Base-by-base conservation (phyloP, 2,797 vertebrate genomes). In the Hydrolagus colliei region DNA sequence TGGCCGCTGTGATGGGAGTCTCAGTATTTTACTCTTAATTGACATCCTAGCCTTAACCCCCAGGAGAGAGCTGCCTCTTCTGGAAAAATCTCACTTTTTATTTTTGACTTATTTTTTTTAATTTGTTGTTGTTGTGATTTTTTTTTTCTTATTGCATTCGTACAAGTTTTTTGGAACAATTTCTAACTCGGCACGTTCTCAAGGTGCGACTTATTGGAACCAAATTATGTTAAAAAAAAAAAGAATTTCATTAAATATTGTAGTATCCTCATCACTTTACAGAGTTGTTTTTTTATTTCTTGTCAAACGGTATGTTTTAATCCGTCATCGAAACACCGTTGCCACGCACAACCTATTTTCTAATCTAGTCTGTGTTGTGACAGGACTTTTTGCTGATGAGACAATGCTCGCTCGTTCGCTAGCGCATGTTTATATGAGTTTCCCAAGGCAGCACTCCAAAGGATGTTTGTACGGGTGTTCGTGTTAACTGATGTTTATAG, bases 191-290 rank as follows among this genome's bases (percentile, higher is more conserved):
- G 27, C 65, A 84, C 79, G 68, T 84, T 82, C 79, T 84, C 79
- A n/a, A 68, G 79, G 32, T 84, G 79, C 79, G 41, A 84, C 65
- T 35, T 84, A 27, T 80, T 84, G 79, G 27, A 84, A 84, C 79
- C 65, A 84, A 84, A 84, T 82, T 84, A 67, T 82, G 78, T 84
- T 84, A 68, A 68, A 71, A 41, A 52, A 52, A 18, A 77, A 84
- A 68, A 68, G 79, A 84, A 84, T 71, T 84, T 84, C 79, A 84
- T 84, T 84, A 84, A 84, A 84, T 84, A 84, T 84, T 84, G 79
- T 84, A 84, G 79, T 84, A 84, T 84, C 79, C 79, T 68, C 65
- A 84, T 84, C 41, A 71, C 65, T 16, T 71, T 82, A 32, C 35
- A 20, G n/a, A 20, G 5, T 76, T 71, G 79, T 84, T 71, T 52